Percentiles rank a stretch among this genome's conserved stretches.
These are phyloP conservation scores for Equus quagga DNA, from an alignment of 2,113 vertebrate genomes.

Conservation along the genomic window DNA sequence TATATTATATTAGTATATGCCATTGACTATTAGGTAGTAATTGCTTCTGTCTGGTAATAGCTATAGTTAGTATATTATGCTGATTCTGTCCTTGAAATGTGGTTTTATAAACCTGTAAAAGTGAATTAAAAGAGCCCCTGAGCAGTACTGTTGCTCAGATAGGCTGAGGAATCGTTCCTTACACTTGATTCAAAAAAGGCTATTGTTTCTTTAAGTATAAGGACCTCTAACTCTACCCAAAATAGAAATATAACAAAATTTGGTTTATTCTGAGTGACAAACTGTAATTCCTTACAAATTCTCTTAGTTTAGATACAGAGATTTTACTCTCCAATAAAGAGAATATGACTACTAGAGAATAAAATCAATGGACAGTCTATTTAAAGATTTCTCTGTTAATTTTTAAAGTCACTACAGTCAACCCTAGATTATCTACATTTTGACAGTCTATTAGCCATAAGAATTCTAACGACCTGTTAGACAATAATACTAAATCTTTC, in stretches of 20 bases:
- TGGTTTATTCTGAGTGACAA: neutral
- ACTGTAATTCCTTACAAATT: constrained; percentile 44
- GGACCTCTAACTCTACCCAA: neutral
- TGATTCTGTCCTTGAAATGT: neutral
- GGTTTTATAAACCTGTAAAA: neutral
- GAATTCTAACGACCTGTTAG: neutral
- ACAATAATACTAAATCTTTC: neutral
- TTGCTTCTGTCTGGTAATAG: neutral
- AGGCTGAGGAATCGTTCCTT: neutral
- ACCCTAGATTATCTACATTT: neutral
- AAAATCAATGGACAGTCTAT: neutral
- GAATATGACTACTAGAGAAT: neutral
- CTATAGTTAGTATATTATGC: neutral
- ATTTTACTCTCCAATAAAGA: neutral
- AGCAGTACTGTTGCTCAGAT: neutral
- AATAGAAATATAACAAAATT: constrained; percentile 9
- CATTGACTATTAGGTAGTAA: neutral
- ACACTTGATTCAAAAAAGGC: neutral
- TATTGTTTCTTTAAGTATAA: neutral
- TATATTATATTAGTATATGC: neutral
- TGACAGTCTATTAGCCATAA: neutral
- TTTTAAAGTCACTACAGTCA: neutral
- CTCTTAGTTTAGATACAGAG: neutral
- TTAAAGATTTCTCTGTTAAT: neutral
- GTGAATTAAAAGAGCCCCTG: neutral